Base-by-base conservation (phyloP, 2,888 invertebrate species). In the Pachymerium ferrugineum region DNA sequence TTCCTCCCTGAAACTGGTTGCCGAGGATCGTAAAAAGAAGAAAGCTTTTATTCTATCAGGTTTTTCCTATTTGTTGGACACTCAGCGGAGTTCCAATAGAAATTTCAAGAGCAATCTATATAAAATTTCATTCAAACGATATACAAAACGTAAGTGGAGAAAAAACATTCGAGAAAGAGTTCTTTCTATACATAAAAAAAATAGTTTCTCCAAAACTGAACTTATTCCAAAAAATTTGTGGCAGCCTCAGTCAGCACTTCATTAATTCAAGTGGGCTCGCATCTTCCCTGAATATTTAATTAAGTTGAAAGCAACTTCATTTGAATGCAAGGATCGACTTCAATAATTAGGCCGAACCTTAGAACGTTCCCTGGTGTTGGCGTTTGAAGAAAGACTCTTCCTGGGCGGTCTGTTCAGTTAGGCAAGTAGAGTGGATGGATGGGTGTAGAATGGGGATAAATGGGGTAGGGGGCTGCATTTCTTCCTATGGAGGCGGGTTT, bases 61-160 rank as follows among this genome's bases (percentile, higher is more conserved):
- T 62, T 62, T 62, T 62, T 28, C 62, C 62, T 62, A 62, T 62
- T 62, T 62, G 62, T 62, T 62, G 62, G 10, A 28, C 28, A 62
- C 62, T 62, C 62, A 62, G 62, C 62, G 62, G 62, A 62, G 28
- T 62, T 62, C 62, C 62, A 62, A 62, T 62, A 62, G 62, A 62
- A 25, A 62, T 62, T 62, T 62, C 25, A 62, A 62, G 62, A 25
- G 62, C 62, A 62, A 62, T 22, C 25, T 28, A 25, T 62, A 62
- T 22, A 47, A 12, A 54, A 28, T 62, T 62, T 62, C 28, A 62
- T 62, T 62, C 62, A 62, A 62, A 62, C 62, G 28, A 62, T 28
- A 28, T 62, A 62, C 3, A 25, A 62, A 62, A 62, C 25, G 62
- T 28, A 28, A 28, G 8, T 25, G 62, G 62, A 3, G 22, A 22